Conservation (phyloP, 2,797 vertebrate species). For the Ataeniobius toweri region DNA sequence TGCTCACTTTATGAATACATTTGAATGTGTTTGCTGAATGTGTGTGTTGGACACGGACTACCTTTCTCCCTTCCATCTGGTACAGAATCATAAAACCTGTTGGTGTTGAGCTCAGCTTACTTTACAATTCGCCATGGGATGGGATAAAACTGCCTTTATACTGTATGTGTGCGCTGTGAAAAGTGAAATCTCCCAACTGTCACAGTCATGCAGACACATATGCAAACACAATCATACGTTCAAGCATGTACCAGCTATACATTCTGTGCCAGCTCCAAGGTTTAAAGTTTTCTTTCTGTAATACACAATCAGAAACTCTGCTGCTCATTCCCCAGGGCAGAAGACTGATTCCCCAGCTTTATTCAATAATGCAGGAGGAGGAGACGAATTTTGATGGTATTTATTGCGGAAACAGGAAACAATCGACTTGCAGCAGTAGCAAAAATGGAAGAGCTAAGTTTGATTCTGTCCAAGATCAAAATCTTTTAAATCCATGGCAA, state of each 20-base stretch:
- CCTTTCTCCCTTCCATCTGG: constrained; percentile 36
- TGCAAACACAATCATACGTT: constrained; percentile 12
- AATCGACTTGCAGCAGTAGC: constrained; percentile 25
- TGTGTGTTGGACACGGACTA: constrained; percentile 21
- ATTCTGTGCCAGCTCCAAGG: constrained; percentile 19
- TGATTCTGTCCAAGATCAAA: constrained; percentile 9
- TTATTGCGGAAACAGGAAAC: constrained; percentile 33
- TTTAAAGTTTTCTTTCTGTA: neutral
- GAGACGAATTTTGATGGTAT: constrained; percentile 11
- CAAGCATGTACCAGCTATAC: neutral
- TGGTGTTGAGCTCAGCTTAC: constrained; percentile 44
- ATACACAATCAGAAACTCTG: constrained; percentile 23
- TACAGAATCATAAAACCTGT: constrained; percentile 38
- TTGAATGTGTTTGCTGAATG: constrained; percentile 41
- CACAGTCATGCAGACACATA: constrained; percentile 20
- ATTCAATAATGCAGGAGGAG: constrained; percentile 42
- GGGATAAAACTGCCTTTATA: constrained; percentile 15
- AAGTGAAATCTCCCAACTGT: constrained; percentile 26
- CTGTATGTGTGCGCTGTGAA: constrained; percentile 5
- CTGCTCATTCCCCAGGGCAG: constrained; percentile 17
- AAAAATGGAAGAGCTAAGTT: constrained; percentile 29
- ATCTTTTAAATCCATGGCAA: constrained; percentile 11
- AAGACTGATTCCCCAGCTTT: constrained; percentile 44
- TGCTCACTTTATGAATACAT: constrained; percentile 43
- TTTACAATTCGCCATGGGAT: constrained; percentile 21